Base-by-base conservation (phyloP, 92 coral and sea anemone genomes). In the Diadumene lineata region DNA sequence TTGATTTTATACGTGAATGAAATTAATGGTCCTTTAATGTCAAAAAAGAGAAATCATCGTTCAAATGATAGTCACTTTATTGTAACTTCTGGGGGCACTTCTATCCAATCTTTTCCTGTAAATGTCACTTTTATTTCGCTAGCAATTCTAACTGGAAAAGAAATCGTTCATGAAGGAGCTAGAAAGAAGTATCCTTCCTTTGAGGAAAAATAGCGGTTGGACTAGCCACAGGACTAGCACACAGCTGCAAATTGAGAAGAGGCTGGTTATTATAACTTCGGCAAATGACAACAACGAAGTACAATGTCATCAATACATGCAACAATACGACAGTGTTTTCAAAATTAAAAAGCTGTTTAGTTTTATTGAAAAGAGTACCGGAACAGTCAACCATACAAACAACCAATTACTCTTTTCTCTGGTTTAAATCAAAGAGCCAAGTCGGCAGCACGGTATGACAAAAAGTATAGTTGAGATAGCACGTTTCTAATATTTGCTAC, bases 261-360 rank as follows among this genome's bases (percentile, higher is more conserved):
- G n/a, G n/a, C n/a, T n/a, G n/a, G n/a, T n/a, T n/a, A n/a, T n/a
- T n/a, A n/a, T n/a, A n/a, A n/a, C n/a, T n/a, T n/a, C n/a, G n/a
- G n/a, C n/a, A n/a, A n/a, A n/a, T 69, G 82, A 76, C 86, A 56
- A 43, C 43, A 17, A n/a, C n/a, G 48, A 69, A 82, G 88, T 77
- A 57, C 56, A 57, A 62, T 81, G 96, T 90, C 96, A 86, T 69
- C n/a, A 38, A 4, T 38, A 67, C 61, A 73, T 83, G 89, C 85
- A 83, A 79, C 87, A 81, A 74, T 43, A 58, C 73, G 91, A 86
- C 91, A 86, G 79, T 90, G 92, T 87, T 90, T 89, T 90, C n/a
- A 87, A 90, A 85, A 90, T 90, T 90, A 90, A 90, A 86, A 90
- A 90, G 87, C 87, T 90, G 87, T 90, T 90, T 83, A 77, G 74